Conservation (phyloP, 2,797 vertebrate species). For the Melanotaenia trifasciata region DNA sequence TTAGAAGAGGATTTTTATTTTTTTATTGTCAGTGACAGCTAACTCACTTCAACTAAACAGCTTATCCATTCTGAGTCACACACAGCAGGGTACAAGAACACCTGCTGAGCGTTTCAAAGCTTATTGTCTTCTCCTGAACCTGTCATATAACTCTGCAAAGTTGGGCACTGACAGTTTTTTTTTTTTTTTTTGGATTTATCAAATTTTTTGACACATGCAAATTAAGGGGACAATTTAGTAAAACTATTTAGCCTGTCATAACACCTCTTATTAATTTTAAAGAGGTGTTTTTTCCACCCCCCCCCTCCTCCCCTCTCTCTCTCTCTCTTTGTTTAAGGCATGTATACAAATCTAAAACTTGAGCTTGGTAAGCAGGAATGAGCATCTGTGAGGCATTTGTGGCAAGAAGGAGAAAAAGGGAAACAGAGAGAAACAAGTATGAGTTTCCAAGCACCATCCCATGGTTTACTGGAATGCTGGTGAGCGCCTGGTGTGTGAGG, state of each 20-base stretch:
- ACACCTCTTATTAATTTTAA: neutral
- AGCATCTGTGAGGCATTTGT: constrained; percentile 84
- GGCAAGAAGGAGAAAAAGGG: constrained; percentile 58
- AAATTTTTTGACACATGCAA: neutral
- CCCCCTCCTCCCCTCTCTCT: constrained; percentile 4
- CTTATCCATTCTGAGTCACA: constrained; percentile 1
- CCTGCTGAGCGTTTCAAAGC: neutral
- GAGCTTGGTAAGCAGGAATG: constrained; percentile 43
- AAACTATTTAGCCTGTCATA: neutral
- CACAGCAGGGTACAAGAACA: constrained; percentile 1
- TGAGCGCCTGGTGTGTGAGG: constrained; percentile 78
- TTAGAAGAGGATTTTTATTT: neutral
- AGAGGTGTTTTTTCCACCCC: constrained; percentile 40
- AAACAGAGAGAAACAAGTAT: constrained; percentile 70
- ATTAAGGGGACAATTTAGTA: neutral
- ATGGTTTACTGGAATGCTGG: constrained; percentile 79
- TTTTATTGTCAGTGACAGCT: constrained; percentile 4
- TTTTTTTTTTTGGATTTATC: neutral
- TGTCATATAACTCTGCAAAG: neutral
- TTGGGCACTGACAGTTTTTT: neutral
- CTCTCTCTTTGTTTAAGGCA: constrained; percentile 33
- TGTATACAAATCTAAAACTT: constrained; percentile 34
- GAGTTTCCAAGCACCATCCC: constrained; percentile 77
- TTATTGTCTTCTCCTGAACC: neutral
- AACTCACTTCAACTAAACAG: neutral